Base-by-base conservation (phyloP, 1,140 invertebrate genomes). In the Lordiphosa stackelbergi region DNA sequence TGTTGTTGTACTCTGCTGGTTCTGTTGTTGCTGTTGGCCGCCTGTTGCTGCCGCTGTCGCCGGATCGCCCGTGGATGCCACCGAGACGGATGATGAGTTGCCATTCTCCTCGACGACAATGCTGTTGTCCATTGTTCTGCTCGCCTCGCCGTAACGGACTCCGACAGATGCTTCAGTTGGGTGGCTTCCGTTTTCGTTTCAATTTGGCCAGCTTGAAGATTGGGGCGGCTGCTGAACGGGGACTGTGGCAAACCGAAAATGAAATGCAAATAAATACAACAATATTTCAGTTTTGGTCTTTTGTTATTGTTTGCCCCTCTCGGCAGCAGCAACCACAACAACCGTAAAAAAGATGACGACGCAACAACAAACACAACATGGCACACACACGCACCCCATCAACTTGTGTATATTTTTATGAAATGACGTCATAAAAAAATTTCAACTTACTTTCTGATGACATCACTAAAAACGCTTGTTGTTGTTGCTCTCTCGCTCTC, bases 31-130 rank as follows among this genome's bases (percentile, higher is more conserved):
- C 60, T 41, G 53, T 60, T 22, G 41, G 70, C 62, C 12, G 63
- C 69, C 88, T 60, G 90, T 90, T 31, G 90, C 89, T 46, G 89
- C 88, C 42, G 88, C 88, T 57, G 42, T 62, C 72, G 40, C 69
- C 63, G 52, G 68, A 41, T 69, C 72, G 28, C 68, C 70, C 89
- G 91, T 88, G 88, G 90, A 86, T 47, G 85, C 70, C 57, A 46
- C 31, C 42, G 63, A 66, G 12, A 62, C 61, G 52, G 63, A 62
- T 53, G 63, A 66, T 62, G 91, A 91, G 69, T 91, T 91, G 89
- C 94, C 94, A 88, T 95, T 95, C 90, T 95, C 94, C 90, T 95
- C 94, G 87, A 95, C 94, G 87, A 95, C 94, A 91, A 95, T 94
- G 89, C 93, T 93, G 90, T 95, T 92, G 90, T 95, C 94, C 94